Evolutionary conservation across 2,113 vertebrate species (phyloP).

Genomic region (Irena cyanogastra): DNA sequence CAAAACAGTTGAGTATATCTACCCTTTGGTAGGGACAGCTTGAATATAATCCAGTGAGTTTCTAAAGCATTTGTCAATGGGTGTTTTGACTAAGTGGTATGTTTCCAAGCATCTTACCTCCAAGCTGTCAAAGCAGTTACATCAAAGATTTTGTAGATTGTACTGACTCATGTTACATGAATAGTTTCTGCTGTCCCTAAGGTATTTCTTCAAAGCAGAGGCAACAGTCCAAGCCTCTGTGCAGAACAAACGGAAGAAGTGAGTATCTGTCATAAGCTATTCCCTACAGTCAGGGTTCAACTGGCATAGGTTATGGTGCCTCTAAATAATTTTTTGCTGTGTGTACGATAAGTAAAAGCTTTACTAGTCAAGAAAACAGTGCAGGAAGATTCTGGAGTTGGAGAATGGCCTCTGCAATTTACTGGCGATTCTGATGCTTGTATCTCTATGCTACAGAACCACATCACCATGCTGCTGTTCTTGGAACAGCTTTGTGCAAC

Average conservation of each 20-base stretch:
- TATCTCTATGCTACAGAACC: not conserved
- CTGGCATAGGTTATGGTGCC: not conserved
- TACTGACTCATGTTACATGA: not conserved
- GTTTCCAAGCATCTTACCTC: not conserved
- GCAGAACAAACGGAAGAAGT: not conserved
- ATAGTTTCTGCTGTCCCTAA: not conserved
- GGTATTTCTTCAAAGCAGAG: not conserved
- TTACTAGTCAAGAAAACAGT: not conserved
- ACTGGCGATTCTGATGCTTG: not conserved
- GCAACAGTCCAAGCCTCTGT: not conserved
- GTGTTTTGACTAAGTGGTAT: not conserved
- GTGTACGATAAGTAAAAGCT: not conserved
- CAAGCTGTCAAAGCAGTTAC: not conserved
- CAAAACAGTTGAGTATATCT: not conserved
- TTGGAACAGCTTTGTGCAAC: not conserved
- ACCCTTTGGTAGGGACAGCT: not conserved
- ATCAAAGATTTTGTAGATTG: not conserved
- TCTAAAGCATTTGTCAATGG: not conserved
- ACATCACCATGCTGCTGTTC: not conserved
- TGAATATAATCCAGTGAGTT: slow-evolving; percentile 13
- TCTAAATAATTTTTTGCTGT: not conserved
- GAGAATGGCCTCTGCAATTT: not conserved
- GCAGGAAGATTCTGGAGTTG: not conserved
- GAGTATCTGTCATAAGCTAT: not conserved
- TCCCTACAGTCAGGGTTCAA: not conserved